Evolutionary conservation across 2,797 vertebrate species (phyloP).

Genomic region (Helarctos malayanus): DNA sequence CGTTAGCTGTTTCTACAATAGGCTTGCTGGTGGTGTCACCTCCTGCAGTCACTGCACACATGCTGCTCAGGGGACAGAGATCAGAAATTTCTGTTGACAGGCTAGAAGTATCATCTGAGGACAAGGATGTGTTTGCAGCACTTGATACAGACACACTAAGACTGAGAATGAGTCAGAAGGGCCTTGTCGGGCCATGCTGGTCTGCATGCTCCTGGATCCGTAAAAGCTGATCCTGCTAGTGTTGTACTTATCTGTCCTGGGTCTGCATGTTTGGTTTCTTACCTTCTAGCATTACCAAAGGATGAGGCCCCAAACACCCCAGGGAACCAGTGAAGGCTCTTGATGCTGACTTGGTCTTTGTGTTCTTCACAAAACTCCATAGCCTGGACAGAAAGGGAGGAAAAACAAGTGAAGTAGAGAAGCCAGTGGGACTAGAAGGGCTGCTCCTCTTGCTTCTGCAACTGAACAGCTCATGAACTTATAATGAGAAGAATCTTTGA

Average conservation of each 20-base stretch:
- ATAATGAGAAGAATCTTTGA: not conserved
- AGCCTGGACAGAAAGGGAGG: not conserved
- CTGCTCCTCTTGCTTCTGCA: not conserved
- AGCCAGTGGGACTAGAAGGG: not conserved
- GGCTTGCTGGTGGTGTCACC: not conserved
- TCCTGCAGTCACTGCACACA: not conserved
- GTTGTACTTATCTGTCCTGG: not conserved
- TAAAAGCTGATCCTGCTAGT: not conserved
- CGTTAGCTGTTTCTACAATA: not conserved
- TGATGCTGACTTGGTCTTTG: not conserved
- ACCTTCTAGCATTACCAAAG: not conserved
- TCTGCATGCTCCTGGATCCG: not conserved
- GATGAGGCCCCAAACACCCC: not conserved
- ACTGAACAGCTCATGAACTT: not conserved
- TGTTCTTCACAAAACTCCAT: not conserved
- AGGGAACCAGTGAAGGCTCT: not conserved
- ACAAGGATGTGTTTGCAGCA: not conserved
- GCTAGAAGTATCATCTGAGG: not conserved
- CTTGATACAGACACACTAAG: not conserved
- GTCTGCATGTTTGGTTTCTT: not conserved
- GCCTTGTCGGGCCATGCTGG: not conserved
- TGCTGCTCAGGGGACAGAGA: not conserved
- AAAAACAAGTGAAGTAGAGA: not conserved
- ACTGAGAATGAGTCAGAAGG: not conserved
- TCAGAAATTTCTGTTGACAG: rapidly evolving